phyloP scores from a whole-genome alignment of 37 sponge, comb jelly and placozoan species.

The Halisarca cf. caerulea region DNA sequence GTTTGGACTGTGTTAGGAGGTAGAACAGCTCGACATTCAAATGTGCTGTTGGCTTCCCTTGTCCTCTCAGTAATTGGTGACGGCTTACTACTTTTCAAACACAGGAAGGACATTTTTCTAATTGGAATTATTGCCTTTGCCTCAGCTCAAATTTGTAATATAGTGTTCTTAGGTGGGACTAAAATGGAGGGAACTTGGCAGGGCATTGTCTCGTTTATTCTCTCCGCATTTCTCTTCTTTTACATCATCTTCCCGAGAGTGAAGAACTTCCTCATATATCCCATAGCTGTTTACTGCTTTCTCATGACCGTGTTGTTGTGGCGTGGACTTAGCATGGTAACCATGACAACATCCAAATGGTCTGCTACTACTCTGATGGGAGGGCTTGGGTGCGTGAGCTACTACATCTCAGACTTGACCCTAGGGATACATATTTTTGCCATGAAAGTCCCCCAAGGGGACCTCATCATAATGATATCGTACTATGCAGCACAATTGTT shows the following conservation, averaged over 20 bases:
- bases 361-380: neutral
- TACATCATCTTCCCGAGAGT: neutral
- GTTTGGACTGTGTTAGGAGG: neutral
- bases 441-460: neutral
- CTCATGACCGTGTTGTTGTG: conserved; percentile 5
- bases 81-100: neutral
- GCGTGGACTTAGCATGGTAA: neutral
- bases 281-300: neutral
- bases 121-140: neutral
- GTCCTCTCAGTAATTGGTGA: neutral
- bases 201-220: neutral
- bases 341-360: neutral
- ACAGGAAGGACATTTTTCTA: neutral
- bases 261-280: neutral
- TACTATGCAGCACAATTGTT: conserved; percentile 6
- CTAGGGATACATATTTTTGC: conserved; percentile 1
- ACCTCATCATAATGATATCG: neutral
- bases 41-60: neutral
- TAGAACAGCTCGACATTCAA: neutral
- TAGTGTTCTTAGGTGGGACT: neutral
- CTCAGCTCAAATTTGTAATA: conserved; percentile 28
- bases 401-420: conserved; percentile 25
- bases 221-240: neutral
- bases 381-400: neutral
- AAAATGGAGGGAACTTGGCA: neutral